phyloP scores from a whole-genome alignment of 2,888 invertebrate species.

The Willowsia nigromaculata region DNA sequence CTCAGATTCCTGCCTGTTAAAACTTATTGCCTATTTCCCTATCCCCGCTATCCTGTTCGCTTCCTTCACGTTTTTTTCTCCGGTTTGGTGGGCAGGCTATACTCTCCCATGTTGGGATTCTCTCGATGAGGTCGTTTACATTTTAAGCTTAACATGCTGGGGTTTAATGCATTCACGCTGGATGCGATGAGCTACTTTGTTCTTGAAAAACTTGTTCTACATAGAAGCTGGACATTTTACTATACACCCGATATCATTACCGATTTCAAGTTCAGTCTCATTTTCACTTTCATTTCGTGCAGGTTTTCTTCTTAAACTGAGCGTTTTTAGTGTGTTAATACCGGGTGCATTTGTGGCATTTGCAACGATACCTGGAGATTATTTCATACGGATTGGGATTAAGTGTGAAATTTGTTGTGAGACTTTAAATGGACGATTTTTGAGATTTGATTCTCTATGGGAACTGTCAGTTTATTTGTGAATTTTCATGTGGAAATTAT shows the following conservation, averaged over 20 bases:
- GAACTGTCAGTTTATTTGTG: too few species aligned
- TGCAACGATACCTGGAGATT: neutral
- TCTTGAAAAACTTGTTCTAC: slow-evolving; percentile 37
- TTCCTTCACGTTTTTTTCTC: slow-evolving; percentile 10
- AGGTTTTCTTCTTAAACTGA: neutral
- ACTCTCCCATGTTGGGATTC: neutral
- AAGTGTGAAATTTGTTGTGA: neutral
- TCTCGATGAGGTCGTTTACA: slow-evolving; percentile 55
- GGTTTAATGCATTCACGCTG: neutral
- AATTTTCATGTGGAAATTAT: neutral
- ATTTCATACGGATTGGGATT: neutral
- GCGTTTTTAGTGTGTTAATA: neutral
- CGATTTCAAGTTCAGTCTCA: slow-evolving; percentile 68
- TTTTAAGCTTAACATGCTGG: neutral
- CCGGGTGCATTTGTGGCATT: neutral
- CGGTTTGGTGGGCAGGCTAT: slow-evolving; percentile 13
- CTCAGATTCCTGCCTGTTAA: neutral
- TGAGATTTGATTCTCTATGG: too few species aligned
- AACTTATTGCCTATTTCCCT: neutral
- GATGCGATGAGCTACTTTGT: slow-evolving; percentile 35
- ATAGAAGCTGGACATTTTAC: slow-evolving; percentile 30
- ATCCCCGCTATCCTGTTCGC: neutral
- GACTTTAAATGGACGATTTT: neutral
- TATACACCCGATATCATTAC: neutral
- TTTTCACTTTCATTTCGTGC: slow-evolving; percentile 72